phyloP scores from a whole-genome alignment of 2,797 vertebrate genomes.

The Rhynchonycteris naso region DNA sequence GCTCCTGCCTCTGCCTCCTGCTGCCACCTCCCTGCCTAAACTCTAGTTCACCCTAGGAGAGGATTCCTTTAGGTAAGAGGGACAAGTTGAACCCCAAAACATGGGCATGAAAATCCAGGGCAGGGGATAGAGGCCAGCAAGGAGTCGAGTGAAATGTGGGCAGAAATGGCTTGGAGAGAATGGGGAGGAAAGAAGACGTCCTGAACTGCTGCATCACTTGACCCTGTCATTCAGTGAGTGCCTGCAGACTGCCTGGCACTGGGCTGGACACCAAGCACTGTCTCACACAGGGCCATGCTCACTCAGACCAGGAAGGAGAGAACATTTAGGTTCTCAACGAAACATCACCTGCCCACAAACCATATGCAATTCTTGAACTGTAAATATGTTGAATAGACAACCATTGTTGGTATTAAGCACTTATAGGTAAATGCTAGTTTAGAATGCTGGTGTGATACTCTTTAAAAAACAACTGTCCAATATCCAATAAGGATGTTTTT shows the following conservation, averaged over 20 bases:
- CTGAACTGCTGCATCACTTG: fast-evolving
- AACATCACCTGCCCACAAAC: not conserved
- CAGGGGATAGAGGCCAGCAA: not conserved
- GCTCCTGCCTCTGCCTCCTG: fast-evolving
- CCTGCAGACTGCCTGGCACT: fast-evolving
- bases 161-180: not conserved
- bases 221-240: not conserved
- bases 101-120: not conserved
- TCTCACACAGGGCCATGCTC: not conserved
- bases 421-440: not conserved
- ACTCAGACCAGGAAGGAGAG: not conserved
- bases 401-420: not conserved
- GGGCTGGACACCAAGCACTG: not conserved
- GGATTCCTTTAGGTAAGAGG: not conserved
- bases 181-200: not conserved
- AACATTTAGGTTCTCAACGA: not conserved
- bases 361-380: not conserved
- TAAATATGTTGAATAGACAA: not conserved
- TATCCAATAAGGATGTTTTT: not conserved
- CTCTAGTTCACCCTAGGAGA: not conserved
- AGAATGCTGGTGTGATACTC: not conserved
- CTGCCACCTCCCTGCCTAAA: not conserved
- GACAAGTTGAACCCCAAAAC: not conserved
- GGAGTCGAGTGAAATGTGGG: not conserved
- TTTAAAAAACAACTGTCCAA: not conserved